phyloP scores from a whole-genome alignment of 2,888 invertebrate genomes.

The Diachrysia chrysitis region DNA sequence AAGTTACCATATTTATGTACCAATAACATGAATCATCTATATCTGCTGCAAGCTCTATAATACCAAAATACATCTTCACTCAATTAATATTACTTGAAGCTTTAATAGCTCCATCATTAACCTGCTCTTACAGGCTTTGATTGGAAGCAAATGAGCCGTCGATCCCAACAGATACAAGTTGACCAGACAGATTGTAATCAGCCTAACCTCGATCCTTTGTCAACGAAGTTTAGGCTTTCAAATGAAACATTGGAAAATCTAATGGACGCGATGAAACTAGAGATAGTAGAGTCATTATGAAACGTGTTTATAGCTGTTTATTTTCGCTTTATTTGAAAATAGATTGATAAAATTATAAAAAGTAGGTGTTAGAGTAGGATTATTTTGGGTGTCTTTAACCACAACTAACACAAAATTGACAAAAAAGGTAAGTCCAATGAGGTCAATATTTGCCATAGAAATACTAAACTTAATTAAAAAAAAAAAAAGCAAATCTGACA shows the following conservation, averaged over 20 bases:
- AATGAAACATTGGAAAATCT: slow-evolving; percentile 25
- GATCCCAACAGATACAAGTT: slow-evolving; percentile 38
- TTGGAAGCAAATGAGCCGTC: slow-evolving; percentile 50
- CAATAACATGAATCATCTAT: background rate
- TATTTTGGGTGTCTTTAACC: background rate
- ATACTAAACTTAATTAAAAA: too few species aligned
- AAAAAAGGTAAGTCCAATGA: background rate
- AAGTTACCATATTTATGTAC: too few species aligned
- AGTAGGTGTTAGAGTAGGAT: background rate
- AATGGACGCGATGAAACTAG: slow-evolving; percentile 8
- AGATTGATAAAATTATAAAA: background rate
- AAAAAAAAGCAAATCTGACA: too few species aligned
- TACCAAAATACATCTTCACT: background rate
- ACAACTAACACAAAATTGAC: background rate
- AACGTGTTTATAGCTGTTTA: background rate
- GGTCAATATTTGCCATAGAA: too few species aligned
- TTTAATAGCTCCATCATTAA: slow-evolving; percentile 13
- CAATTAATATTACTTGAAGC: background rate
- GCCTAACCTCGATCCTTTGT: slow-evolving; percentile 50
- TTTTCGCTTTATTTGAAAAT: background rate
- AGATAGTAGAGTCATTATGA: background rate
- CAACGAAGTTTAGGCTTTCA: slow-evolving; percentile 45
- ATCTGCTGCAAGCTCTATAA: background rate
- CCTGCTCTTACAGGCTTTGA: slow-evolving; percentile 22
- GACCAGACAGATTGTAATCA: slow-evolving; percentile 53